Conservation (phyloP, 1,140 invertebrate species). For the Lamellibrachia luymesi region DNA sequence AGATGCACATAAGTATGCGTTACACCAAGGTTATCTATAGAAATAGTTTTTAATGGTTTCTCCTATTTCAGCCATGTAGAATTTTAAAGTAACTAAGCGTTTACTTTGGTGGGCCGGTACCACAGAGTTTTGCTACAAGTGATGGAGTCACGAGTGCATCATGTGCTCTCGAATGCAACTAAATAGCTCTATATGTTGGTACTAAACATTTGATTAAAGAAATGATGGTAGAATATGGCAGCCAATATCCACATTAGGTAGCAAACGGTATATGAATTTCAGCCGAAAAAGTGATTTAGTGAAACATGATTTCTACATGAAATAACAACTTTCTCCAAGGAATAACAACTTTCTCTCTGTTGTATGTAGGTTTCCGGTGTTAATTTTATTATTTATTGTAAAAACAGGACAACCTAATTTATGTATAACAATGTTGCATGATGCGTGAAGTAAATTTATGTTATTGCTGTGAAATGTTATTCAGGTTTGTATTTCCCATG, state of each 20-base stretch:
- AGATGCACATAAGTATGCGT: too few species aligned
- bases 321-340: too few species aligned
- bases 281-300: too few species aligned
- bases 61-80: neutral
- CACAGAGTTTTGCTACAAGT: neutral
- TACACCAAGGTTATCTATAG: neutral
- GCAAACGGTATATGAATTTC: too few species aligned
- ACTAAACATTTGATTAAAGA: neutral
- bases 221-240: neutral
- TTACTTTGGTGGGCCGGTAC: neutral
- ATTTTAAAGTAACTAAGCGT: neutral
- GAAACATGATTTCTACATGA: too few species aligned
- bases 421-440: too few species aligned
- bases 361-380: neutral
- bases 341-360: neutral
- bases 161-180: neutral
- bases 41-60: neutral
- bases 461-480: too few species aligned
- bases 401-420: too few species aligned
- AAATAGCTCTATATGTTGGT: neutral
- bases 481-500: too few species aligned
- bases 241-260: neutral
- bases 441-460: too few species aligned
- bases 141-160: neutral
- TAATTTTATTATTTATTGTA: too few species aligned